A percentile compares a stretch with the other conserved stretches of the same genome.
These are phyloP conservation scores for Psococerastis gibbosa DNA, from an alignment of 2,888 invertebrate species.

Conservation along the genomic window DNA sequence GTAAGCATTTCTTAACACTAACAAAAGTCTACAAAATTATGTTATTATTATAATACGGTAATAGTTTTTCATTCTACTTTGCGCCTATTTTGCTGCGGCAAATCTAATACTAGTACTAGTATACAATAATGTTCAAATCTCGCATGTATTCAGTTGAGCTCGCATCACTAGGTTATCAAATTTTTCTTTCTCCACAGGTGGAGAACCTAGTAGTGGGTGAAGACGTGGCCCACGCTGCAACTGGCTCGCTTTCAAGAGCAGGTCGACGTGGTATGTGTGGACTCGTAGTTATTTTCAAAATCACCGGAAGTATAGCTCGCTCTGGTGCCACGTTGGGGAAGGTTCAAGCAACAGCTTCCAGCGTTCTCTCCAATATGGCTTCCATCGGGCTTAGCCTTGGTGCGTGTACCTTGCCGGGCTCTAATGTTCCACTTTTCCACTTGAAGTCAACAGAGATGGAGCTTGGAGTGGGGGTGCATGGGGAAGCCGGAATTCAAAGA, in stretches of 20 bases:
- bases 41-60: constrained; percentile 1
- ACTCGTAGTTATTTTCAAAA: constrained; percentile 36
- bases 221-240: constrained; percentile 37
- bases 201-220: constrained; percentile 43
- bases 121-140: constrained; percentile 10
- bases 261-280: constrained; percentile 48
- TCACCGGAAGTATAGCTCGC: constrained; percentile 57
- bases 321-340: constrained; percentile 30
- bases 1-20: too few relatives aligned
- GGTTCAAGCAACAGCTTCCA: constrained; percentile 24
- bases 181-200: constrained; percentile 19
- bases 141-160: too few relatives aligned
- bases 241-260: constrained; percentile 29
- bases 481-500: constrained; percentile 34
- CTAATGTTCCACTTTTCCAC: constrained; percentile 35
- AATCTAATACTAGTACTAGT: not conserved
- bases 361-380: constrained; percentile 34
- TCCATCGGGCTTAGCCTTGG: constrained; percentile 50
- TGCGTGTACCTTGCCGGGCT: constrained; percentile 47
- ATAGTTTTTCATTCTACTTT: not conserved
- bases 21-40: too few relatives aligned
- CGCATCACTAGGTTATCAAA: too few relatives aligned
- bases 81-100: not conserved
- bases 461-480: constrained; percentile 37
- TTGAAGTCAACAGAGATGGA: constrained; percentile 45